These are phyloP conservation scores for Chinchilla lanigera DNA, from an alignment of 2,113 vertebrate genomes.

Conservation along the genomic window DNA sequence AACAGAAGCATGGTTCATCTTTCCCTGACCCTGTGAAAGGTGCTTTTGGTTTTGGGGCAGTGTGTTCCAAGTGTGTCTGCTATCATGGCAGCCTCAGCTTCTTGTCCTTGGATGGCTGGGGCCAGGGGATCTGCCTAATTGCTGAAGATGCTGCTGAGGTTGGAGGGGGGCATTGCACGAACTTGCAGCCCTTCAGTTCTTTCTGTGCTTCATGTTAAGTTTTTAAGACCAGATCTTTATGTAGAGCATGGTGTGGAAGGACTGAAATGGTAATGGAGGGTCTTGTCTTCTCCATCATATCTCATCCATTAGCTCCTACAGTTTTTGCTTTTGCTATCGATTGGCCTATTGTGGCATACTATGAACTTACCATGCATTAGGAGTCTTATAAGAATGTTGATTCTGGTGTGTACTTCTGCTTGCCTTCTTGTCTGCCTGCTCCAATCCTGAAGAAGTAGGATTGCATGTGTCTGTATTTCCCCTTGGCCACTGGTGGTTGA, in stretches of 20 bases:
- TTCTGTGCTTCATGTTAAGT: neutral
- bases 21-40: neutral
- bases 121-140: neutral
- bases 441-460: too few species aligned
- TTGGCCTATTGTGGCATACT: neutral
- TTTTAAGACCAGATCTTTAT: neutral
- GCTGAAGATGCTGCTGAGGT: neutral
- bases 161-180: neutral
- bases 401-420: neutral
- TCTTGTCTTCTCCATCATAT: neutral
- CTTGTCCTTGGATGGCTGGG: neutral
- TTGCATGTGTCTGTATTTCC: neutral
- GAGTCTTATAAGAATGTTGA: neutral
- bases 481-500: neutral
- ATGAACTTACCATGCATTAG: neutral
- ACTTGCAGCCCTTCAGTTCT: neutral
- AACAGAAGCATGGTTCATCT: neutral
- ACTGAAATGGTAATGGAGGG: neutral
- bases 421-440: neutral
- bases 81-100: neutral
- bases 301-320: too few species aligned
- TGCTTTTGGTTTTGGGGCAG: neutral
- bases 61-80: neutral
- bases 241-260: neutral
- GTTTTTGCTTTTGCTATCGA: neutral